phyloP scores from a whole-genome alignment of 2,888 invertebrate genomes.

The Kryphioiulus occultus region DNA sequence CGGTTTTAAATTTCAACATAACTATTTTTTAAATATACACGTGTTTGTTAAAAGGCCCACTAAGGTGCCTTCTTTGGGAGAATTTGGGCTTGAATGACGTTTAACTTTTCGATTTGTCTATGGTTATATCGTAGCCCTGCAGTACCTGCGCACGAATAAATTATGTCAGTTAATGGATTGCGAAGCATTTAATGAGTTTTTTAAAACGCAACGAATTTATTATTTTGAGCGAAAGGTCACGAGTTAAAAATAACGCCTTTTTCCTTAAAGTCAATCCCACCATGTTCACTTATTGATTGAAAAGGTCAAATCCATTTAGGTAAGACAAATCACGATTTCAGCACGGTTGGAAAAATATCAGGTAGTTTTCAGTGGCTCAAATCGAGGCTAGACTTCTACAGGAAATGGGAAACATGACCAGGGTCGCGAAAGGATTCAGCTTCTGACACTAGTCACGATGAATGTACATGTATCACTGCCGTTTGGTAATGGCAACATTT shows the following conservation, averaged over 20 bases:
- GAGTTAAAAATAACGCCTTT: conserved; percentile 8
- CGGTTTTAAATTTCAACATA: no score
- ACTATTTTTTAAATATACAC: neutral
- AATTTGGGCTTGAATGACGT: neutral
- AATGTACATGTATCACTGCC: neutral
- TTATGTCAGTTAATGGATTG: conserved; percentile 14
- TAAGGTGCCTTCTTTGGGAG: neutral
- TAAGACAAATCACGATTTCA: neutral
- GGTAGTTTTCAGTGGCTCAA: neutral
- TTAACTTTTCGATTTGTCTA: neutral
- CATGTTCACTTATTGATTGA: neutral
- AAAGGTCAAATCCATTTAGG: conserved; percentile 17
- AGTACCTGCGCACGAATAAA: conserved; percentile 13
- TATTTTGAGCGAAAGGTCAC: neutral
- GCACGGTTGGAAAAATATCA: neutral
- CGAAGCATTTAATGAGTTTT: neutral
- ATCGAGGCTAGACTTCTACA: neutral
- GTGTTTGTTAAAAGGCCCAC: neutral
- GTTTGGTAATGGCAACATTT: no score
- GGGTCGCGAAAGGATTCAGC: neutral
- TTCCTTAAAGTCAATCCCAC: neutral
- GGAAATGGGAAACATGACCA: neutral
- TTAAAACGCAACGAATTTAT: neutral
- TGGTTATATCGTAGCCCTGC: neutral
- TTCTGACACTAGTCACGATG: neutral